Evolutionary conservation across 1,140 invertebrate species (phyloP).

Genomic region (Acromyrmex echinatior): DNA sequence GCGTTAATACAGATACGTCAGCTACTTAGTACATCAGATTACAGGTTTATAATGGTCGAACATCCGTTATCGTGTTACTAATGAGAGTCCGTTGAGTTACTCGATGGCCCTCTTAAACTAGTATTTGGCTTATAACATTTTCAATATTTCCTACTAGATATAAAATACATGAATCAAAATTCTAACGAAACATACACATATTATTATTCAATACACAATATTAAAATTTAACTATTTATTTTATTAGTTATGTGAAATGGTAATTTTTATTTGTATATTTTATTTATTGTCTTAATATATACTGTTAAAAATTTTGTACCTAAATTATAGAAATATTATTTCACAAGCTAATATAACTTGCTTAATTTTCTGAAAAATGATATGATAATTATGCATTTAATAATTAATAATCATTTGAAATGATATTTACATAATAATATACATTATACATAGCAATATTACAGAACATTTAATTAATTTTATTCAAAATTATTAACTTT

Average conservation of each 20-base stretch:
- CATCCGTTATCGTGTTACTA: conserved; percentile 49
- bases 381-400: neutral
- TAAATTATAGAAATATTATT: conserved; percentile 13
- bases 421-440: neutral
- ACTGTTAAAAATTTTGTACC: neutral
- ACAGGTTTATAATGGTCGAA: conserved; percentile 30
- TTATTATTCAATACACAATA: neutral
- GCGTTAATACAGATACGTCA: conserved; percentile 26
- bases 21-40: conserved; percentile 53
- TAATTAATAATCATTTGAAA: conserved; percentile 14
- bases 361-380: neutral
- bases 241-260: too few relatives aligned
- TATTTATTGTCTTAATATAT: neutral
- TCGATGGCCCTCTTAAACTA: neutral
- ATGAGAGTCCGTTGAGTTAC: conserved; percentile 20
- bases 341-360: neutral
- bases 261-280: too few relatives aligned
- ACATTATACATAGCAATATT: neutral
- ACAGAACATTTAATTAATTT: neutral
- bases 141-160: neutral
- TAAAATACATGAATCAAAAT: neutral
- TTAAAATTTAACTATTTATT: neutral
- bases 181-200: neutral
- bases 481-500: neutral
- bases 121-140: conserved; percentile 14